Conservation (phyloP, 2,797 vertebrate genomes). For the Anisognathus igniventris region DNA sequence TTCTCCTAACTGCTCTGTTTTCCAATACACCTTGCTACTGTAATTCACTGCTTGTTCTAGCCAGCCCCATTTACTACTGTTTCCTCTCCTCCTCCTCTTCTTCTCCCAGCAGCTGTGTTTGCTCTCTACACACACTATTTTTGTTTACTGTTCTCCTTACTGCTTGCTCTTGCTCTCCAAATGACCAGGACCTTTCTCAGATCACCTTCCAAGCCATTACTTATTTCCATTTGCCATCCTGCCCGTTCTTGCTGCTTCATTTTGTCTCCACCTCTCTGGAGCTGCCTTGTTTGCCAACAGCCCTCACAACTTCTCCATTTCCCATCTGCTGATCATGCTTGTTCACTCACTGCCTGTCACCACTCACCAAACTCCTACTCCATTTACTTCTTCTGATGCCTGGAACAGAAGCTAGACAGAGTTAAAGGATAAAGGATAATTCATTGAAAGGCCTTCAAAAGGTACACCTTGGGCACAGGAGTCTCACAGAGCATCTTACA, state of each 20-base stretch:
- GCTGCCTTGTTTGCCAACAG: neutral
- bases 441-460: neutral
- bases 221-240: neutral
- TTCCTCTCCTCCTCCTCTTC: neutral
- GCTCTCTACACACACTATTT: neutral
- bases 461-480: too few relatives aligned
- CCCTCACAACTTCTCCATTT: neutral
- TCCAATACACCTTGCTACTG: neutral
- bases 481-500: neutral
- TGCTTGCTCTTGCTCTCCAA: neutral
- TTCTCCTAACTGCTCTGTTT: neutral
- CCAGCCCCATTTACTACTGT: neutral
- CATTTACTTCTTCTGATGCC: neutral
- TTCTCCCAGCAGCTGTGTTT: fast-evolving
- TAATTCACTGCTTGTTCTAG: neutral
- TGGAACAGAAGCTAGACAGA: neutral
- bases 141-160: neutral
- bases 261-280: neutral
- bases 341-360: neutral
- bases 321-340: neutral
- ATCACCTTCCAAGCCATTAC: neutral
- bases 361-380: neutral
- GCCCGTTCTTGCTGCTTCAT: neutral
- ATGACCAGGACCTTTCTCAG: neutral
- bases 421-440: neutral